Percentiles rank a stretch among this genome's conserved stretches.
Evolutionary conservation across 2,888 invertebrate genomes (phyloP).

Genomic region (Lepidochrysops patricia): DNA sequence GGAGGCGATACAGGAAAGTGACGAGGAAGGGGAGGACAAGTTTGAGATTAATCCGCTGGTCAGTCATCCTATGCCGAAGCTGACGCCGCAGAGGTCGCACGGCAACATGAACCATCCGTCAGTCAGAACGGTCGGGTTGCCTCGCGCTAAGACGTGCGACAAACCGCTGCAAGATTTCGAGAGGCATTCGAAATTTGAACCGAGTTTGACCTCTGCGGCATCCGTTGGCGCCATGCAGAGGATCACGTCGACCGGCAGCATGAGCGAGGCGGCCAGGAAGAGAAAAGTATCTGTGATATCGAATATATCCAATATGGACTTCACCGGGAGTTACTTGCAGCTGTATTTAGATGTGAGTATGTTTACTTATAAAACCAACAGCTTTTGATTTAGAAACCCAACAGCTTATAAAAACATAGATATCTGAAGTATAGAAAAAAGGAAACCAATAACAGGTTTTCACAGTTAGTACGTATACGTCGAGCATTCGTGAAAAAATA

Average conservation of each 20-base stretch:
- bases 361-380: conserved; percentile 13
- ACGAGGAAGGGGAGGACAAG: conserved; percentile 76
- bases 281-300: conserved; percentile 81
- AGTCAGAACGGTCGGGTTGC: conserved; percentile 56
- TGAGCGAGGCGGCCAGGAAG: conserved; percentile 66
- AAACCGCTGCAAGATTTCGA: conserved; percentile 63
- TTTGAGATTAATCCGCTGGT: conserved; percentile 66
- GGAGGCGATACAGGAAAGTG: conserved; percentile 80
- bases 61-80: conserved; percentile 47
- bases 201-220: conserved; percentile 56
- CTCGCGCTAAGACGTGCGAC: conserved; percentile 65
- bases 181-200: conserved; percentile 39
- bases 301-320: conserved; percentile 82
- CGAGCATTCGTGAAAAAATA: too few species aligned
- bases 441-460: too few species aligned
- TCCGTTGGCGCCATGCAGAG: conserved; percentile 66
- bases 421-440: too few species aligned
- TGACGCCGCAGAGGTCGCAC: conserved; percentile 53
- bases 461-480: too few species aligned
- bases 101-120: conserved; percentile 63
- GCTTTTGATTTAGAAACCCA: neutral
- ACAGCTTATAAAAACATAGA: too few species aligned
- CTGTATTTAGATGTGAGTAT: conserved; percentile 77
- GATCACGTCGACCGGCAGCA: conserved; percentile 65
- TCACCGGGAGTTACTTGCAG: conserved; percentile 82